Percentiles rank a stretch among this genome's conserved stretches.
phyloP scores from a whole-genome alignment of 2,113 vertebrate genomes.

The Zapus hudsonius region DNA sequence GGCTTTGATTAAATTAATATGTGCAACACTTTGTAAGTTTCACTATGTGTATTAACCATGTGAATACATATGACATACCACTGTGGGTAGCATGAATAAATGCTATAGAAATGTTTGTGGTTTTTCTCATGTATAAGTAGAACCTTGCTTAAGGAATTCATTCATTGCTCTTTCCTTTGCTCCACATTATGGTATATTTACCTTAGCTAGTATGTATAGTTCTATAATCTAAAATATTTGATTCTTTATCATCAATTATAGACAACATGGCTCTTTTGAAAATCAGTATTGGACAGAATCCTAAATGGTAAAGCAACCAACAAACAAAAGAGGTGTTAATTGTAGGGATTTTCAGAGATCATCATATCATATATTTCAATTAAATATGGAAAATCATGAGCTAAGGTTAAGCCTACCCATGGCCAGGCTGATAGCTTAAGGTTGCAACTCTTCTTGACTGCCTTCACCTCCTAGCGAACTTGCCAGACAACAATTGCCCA shows the following conservation, averaged over 20 bases:
- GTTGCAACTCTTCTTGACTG: background rate
- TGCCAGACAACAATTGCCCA: background rate
- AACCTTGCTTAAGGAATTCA: background rate
- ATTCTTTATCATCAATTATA: background rate
- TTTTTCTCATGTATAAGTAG: background rate
- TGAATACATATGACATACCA: background rate
- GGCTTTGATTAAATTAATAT: conserved; percentile 13
- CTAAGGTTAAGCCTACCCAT: background rate
- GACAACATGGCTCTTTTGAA: conserved; percentile 14
- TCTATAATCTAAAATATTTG: background rate
- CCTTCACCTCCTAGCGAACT: background rate
- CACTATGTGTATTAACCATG: background rate
- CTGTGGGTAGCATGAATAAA: background rate
- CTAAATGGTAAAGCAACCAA: background rate
- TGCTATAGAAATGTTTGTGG: background rate
- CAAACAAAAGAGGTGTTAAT: background rate
- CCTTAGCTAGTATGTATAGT: background rate
- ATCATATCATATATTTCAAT: background rate
- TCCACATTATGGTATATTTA: background rate
- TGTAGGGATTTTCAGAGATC: background rate
- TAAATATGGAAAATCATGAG: background rate
- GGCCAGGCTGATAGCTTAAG: background rate
- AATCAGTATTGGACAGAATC: background rate
- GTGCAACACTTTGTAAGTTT: background rate
- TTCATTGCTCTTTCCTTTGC: background rate